phyloP scores from a whole-genome alignment of 2,113 vertebrate genomes.

The Mirounga angustirostris region DNA sequence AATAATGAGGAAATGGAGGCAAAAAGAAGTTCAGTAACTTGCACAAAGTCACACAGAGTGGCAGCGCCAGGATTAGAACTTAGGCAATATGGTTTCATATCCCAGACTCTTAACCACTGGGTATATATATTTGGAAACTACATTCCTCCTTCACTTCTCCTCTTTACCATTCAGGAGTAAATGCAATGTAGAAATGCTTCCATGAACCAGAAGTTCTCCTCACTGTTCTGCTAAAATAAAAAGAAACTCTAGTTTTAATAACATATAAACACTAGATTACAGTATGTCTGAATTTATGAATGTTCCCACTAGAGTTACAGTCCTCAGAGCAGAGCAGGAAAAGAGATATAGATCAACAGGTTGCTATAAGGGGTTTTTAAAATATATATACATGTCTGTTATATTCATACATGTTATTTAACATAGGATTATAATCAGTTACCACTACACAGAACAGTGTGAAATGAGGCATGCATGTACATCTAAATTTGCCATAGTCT shows the following conservation, averaged over 20 bases:
- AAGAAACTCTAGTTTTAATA: background rate
- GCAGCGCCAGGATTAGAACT: slow-evolving; percentile 23
- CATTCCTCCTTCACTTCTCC: background rate
- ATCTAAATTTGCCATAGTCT: background rate
- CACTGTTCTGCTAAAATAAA: background rate
- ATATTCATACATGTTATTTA: slow-evolving; percentile 19
- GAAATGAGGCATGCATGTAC: background rate
- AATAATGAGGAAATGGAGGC: slow-evolving; percentile 17
- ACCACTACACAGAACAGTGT: background rate
- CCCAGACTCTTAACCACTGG: background rate
- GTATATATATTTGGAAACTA: slow-evolving; percentile 4
- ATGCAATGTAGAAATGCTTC: background rate
- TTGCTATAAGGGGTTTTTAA: background rate
- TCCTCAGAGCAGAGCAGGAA: background rate
- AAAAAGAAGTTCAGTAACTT: slow-evolving; percentile 27
- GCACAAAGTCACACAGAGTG: slow-evolving; percentile 7
- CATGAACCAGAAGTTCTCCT: background rate
- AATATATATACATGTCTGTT: background rate
- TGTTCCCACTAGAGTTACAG: background rate
- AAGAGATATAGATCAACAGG: background rate
- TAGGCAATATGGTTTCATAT: background rate
- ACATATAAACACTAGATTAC: background rate
- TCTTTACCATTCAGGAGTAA: background rate
- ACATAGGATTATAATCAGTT: slow-evolving; percentile 15
- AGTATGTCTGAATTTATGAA: slow-evolving; percentile 34